A percentile compares a stretch with the other conserved stretches of the same genome.
phyloP scores from a whole-genome alignment of 2,113 vertebrate species.

The Corynorhinus townsendii region DNA sequence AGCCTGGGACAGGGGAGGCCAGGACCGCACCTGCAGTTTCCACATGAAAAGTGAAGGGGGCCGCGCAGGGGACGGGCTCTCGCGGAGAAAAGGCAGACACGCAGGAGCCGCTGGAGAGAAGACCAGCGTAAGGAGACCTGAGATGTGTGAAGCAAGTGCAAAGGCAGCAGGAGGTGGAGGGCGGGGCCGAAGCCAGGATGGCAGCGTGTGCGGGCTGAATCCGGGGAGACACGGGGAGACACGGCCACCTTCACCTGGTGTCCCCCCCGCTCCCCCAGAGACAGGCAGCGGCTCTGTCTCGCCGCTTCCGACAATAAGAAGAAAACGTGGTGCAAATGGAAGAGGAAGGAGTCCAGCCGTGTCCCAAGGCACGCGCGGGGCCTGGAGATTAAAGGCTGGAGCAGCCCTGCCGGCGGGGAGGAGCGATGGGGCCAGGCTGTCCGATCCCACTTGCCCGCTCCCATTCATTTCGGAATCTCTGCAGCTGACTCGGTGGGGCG shows the following conservation, averaged over 20 bases:
- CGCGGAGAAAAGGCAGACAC: not conserved
- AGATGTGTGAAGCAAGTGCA: not conserved
- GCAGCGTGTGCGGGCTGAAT: not conserved
- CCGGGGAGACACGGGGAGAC: too few species aligned
- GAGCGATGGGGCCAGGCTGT: not conserved
- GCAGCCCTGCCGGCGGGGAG: not conserved
- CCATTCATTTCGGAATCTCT: not conserved
- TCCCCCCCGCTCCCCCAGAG: fast-evolving
- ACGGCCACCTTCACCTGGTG: not conserved
- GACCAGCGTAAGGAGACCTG: not conserved
- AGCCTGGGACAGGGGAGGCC: not conserved
- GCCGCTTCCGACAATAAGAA: constrained; percentile 15
- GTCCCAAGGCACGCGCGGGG: not conserved
- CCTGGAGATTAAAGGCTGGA: not conserved
- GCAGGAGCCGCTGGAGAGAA: not conserved
- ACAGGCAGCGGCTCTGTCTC: not conserved
- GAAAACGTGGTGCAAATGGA: not conserved
- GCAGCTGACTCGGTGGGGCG: not conserved
- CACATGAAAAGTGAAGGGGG: constrained; percentile 24
- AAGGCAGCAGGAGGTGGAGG: not conserved
- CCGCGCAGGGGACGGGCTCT: not conserved
- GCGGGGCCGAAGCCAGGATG: not conserved
- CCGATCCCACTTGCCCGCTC: not conserved
- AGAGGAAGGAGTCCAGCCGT: not conserved
- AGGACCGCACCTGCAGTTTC: not conserved